Percentiles rank a stretch among this genome's conserved stretches.
Conservation (phyloP, 2,888 invertebrate species). For the Oscheius sp. region DNA sequence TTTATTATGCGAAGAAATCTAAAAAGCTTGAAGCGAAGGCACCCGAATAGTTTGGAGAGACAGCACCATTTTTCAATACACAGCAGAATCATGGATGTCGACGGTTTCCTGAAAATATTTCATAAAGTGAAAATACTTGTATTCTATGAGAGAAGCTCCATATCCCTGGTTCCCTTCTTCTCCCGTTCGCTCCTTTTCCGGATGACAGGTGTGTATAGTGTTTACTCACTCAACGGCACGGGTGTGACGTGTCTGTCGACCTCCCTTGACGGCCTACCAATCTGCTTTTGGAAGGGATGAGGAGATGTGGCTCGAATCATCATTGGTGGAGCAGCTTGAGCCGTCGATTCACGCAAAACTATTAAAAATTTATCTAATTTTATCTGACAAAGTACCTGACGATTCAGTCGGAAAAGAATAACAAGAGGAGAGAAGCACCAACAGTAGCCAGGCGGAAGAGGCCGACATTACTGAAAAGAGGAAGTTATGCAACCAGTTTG, state of each 20-base stretch:
- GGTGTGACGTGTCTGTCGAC: constrained; percentile 25
- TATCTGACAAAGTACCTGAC: neutral
- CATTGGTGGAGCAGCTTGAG: constrained; percentile 11
- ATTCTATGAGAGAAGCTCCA: too few relatives aligned
- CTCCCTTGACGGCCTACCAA: constrained; percentile 18
- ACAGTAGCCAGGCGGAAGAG: neutral
- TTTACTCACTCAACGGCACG: constrained; percentile 23
- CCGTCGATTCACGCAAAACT: constrained; percentile 17
- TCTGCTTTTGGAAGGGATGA: constrained; percentile 23
- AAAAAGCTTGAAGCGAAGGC: too few relatives aligned
- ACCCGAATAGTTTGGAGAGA: too few relatives aligned
- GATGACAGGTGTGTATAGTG: neutral
- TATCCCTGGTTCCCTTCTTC: too few relatives aligned
- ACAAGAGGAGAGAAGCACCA: constrained; percentile 1
- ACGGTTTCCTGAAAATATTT: too few relatives aligned
- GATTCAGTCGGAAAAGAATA: constrained; percentile 19
- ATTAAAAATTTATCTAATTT: neutral
- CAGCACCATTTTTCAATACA: too few relatives aligned
- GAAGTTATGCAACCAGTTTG: neutral
- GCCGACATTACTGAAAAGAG: neutral
- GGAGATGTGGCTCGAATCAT: constrained; percentile 10
- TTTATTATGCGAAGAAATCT: too few relatives aligned
- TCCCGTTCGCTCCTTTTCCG: too few relatives aligned
- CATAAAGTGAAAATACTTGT: too few relatives aligned
- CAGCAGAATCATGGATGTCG: too few relatives aligned